phyloP scores from a whole-genome alignment of 2,888 invertebrate species.

The Acanthoscelides obtectus region DNA sequence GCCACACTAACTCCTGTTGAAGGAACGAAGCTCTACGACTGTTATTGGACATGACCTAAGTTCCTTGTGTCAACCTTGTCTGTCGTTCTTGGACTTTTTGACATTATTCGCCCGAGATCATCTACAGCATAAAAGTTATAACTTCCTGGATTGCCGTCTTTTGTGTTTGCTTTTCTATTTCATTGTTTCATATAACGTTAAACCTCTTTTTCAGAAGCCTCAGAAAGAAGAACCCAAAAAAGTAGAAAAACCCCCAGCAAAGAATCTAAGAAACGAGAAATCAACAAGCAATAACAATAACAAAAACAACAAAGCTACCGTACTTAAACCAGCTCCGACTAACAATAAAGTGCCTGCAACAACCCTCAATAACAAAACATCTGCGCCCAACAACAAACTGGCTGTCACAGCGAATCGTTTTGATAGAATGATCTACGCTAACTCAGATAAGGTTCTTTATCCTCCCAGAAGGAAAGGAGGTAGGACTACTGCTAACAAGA shows the following conservation, averaged over 20 bases:
- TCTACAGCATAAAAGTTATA: no score
- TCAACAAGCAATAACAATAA: constrained; percentile 6
- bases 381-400: constrained; percentile 32
- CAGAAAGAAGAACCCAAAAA: constrained; percentile 20
- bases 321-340: not conserved
- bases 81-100: no score
- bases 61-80: no score
- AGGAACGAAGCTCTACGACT: no score
- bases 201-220: no score
- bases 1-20: no score
- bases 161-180: no score
- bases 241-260: constrained; percentile 14
- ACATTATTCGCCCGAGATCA: no score
- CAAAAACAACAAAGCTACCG: constrained; percentile 5
- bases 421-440: constrained; percentile 65
- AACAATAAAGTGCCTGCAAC: constrained; percentile 12
- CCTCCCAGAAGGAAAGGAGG: constrained; percentile 73
- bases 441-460: constrained; percentile 70
- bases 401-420: constrained; percentile 53
- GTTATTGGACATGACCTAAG: no score
- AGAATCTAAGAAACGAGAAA: constrained; percentile 18
- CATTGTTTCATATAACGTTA: no score
- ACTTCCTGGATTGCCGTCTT: no score
- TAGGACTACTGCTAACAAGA: constrained; percentile 53
- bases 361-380: not conserved